Percentiles rank a stretch among this genome's conserved stretches.
Conservation (phyloP, 2,888 invertebrate genomes). For the Pollenia amentaria region DNA sequence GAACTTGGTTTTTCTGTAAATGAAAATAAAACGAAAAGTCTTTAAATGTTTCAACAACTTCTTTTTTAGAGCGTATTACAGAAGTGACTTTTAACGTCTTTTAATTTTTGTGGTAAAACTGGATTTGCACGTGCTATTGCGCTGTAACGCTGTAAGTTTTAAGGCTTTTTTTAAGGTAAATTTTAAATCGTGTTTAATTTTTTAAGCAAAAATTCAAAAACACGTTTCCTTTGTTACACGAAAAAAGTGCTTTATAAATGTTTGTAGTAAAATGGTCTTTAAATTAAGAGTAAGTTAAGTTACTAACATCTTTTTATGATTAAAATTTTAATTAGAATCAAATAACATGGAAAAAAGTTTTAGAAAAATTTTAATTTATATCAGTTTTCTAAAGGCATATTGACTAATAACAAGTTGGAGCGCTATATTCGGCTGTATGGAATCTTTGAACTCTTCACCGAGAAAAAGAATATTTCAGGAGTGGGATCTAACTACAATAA, state of each 20-base stretch:
- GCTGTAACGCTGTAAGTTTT: background rate
- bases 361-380: no score
- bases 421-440: no score
- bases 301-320: background rate
- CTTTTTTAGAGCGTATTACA: conserved; percentile 9
- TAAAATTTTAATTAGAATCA: background rate
- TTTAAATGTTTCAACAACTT: background rate
- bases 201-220: conserved; percentile 5
- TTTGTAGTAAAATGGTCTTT: background rate
- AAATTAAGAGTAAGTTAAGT: background rate
- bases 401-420: no score
- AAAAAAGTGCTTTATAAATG: background rate
- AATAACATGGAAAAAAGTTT: no score
- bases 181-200: background rate
- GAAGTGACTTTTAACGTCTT: background rate
- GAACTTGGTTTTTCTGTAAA: background rate
- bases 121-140: conserved; percentile 41
- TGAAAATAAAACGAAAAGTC: background rate
- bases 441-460: no score
- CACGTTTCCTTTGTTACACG: background rate
- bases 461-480: no score
- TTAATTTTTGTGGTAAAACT: conserved; percentile 22
- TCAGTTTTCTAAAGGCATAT: no score
- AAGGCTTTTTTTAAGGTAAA: background rate
- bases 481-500: no score